Evolutionary conservation across 2,888 invertebrate species (phyloP).

Genomic region (Nowickia ferox): DNA sequence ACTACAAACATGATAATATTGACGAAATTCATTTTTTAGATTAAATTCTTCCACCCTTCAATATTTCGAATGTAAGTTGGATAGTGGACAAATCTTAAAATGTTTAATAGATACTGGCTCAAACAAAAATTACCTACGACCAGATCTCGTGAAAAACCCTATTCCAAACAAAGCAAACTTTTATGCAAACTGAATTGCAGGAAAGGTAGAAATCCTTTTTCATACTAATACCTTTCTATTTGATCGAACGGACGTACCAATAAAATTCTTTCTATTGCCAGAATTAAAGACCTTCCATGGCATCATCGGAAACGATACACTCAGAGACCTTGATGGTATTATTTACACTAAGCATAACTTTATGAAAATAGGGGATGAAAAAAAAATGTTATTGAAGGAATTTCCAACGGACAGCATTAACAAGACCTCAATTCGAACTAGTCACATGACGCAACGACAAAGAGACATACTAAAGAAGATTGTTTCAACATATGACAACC

Average conservation of each 20-base stretch:
- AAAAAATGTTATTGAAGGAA: neutral
- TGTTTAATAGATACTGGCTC: neutral
- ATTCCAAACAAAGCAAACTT: neutral
- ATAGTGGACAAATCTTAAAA: neutral
- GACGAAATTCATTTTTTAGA: conserved; percentile 39
- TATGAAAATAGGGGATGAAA: neutral
- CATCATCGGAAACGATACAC: neutral
- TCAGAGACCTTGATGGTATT: neutral
- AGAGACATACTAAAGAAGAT: too few species aligned
- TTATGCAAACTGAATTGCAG: too few species aligned
- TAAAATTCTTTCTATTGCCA: too few species aligned
- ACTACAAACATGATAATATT: neutral
- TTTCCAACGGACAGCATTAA: neutral
- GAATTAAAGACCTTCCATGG: neutral
- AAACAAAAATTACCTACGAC: neutral
- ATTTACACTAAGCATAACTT: neutral
- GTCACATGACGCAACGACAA: neutral
- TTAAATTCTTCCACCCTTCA: conserved; percentile 9
- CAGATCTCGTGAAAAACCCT: neutral
- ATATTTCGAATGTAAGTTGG: conserved; percentile 15
- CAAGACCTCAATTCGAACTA: too few species aligned
- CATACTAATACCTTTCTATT: too few species aligned
- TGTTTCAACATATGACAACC: too few species aligned
- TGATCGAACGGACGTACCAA: too few species aligned
- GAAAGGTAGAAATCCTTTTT: too few species aligned